Evolutionary conservation across 30 jellyfish, hydroid and myxozoan species (phyloP).

Genomic region (Aurelia sp.): DNA sequence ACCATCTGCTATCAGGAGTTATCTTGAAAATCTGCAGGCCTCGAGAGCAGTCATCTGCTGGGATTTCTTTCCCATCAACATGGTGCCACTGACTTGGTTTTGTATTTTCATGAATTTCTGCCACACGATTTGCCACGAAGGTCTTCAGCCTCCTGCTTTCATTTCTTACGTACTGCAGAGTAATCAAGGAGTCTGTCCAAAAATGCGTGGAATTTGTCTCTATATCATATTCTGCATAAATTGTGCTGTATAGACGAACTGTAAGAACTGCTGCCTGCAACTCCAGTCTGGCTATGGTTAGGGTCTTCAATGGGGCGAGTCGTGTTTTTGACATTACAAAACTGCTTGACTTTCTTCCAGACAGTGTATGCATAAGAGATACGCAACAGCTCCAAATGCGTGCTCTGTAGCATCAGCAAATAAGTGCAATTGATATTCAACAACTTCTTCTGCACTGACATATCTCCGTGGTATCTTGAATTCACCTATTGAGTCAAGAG

Average conservation of each 20-base stretch:
- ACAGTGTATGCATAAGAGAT: constrained; percentile 9
- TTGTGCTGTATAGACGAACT: not conserved
- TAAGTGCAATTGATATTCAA: not conserved
- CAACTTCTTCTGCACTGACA: not conserved
- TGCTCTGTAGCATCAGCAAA: not conserved
- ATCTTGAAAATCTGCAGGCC: too few relatives aligned
- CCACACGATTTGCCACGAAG: constrained; percentile 17
- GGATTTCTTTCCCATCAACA: constrained; percentile 1
- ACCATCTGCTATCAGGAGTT: too few relatives aligned
- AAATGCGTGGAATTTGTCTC: too few relatives aligned
- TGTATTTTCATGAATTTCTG: constrained; percentile 19
- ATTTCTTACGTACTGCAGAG: not conserved
- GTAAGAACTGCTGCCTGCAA: constrained; percentile 17
- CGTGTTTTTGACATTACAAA: not conserved
- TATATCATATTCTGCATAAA: too few relatives aligned
- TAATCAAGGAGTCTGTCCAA: not conserved
- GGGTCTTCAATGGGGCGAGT: not conserved
- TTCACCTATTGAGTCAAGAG: too few relatives aligned
- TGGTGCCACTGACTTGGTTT: constrained; percentile 21
- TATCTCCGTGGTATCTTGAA: not conserved
- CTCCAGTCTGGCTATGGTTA: not conserved
- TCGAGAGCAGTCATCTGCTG: constrained; percentile 34
- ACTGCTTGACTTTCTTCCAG: not conserved
- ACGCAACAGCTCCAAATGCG: not conserved
- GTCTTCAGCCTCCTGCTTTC: not conserved